These are phyloP conservation scores for Conistra vaccinii DNA, from an alignment of 2,888 invertebrate species.

Conservation along the genomic window DNA sequence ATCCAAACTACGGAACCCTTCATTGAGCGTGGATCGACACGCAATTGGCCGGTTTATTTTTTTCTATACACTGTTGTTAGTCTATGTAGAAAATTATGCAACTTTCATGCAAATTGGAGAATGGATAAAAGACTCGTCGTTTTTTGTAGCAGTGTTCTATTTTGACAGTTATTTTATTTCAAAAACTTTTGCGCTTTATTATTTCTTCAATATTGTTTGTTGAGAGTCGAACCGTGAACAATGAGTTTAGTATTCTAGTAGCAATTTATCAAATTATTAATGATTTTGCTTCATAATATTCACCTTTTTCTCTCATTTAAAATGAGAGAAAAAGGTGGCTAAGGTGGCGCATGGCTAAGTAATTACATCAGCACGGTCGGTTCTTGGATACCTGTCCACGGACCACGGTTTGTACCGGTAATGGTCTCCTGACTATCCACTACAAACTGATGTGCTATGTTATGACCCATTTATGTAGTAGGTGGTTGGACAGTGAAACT, in stretches of 20 bases:
- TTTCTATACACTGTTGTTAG: conserved; percentile 10
- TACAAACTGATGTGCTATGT: too few relatives aligned
- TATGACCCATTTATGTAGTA: too few relatives aligned
- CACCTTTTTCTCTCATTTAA: neutral
- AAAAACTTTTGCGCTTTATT: neutral
- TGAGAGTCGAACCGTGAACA: neutral
- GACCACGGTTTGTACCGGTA: too few relatives aligned
- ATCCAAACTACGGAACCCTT: too few relatives aligned
- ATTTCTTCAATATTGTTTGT: neutral
- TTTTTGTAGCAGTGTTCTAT: neutral
- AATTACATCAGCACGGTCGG: neutral
- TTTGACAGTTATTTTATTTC: neutral
- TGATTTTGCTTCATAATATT: neutral
- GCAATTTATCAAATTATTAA: neutral
- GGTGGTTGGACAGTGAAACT: too few relatives aligned
- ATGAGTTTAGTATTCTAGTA: neutral
- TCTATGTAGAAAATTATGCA: conserved; percentile 11
- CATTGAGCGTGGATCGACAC: too few relatives aligned
- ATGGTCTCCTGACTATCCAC: too few relatives aligned
- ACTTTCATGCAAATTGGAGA: conserved; percentile 27
- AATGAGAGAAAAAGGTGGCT: too few relatives aligned
- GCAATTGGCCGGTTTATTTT: conserved; percentile 1
- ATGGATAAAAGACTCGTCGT: neutral
- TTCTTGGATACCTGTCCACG: too few relatives aligned
- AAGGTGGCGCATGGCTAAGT: neutral